Evolutionary conservation across 2,888 invertebrate species (phyloP).

Genomic region (Ophioninae sp.): DNA sequence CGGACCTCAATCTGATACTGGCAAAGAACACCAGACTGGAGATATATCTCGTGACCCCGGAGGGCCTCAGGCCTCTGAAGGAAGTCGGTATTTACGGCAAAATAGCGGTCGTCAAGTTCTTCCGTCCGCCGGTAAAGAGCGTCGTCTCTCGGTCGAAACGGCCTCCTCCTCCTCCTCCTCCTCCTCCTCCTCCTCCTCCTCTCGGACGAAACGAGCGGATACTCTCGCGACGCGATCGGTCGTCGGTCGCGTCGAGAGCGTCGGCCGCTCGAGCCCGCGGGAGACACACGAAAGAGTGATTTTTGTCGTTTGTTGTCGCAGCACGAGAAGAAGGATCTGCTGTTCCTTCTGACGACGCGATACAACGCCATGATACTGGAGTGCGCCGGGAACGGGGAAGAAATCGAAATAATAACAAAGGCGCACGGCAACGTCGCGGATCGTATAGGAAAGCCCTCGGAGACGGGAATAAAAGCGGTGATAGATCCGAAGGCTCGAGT

Average conservation of each 20-base stretch:
- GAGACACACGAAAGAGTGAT: background rate
- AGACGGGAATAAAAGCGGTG: constrained; percentile 97
- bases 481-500: constrained; percentile 98
- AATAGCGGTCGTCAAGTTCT: constrained; percentile 96
- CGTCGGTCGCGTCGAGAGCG: background rate
- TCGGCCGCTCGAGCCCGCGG: background rate
- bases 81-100: constrained; percentile 97
- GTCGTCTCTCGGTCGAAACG: background rate
- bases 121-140: constrained; percentile 89
- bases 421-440: constrained; percentile 98
- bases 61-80: constrained; percentile 96
- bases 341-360: constrained; percentile 96
- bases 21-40: constrained; percentile 97
- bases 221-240: too few relatives aligned
- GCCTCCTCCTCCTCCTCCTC: background rate
- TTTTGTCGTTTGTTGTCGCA: constrained; percentile 79
- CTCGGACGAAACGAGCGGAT: too few relatives aligned
- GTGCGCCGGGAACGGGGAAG: constrained; percentile 90
- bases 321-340: constrained; percentile 95
- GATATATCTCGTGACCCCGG: constrained; percentile 97
- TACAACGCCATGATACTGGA: constrained; percentile 99
- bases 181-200: too few relatives aligned
- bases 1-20: constrained; percentile 96
- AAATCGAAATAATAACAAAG: constrained; percentile 95
- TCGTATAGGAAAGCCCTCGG: constrained; percentile 96